phyloP scores from a whole-genome alignment of 1,140 invertebrate species.

The Drosophila chauvacae region DNA sequence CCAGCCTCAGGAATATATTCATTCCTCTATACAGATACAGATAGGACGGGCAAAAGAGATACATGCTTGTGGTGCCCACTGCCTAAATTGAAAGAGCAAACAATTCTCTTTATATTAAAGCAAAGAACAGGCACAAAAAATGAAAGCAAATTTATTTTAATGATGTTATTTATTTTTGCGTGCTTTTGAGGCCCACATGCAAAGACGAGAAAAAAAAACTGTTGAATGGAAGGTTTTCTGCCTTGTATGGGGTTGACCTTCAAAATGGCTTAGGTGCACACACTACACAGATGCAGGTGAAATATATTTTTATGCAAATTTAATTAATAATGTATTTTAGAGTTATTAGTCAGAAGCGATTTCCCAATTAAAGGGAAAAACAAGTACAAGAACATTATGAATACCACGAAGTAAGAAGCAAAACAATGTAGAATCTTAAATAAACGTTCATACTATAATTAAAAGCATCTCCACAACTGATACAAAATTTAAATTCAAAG shows the following conservation, averaged over 20 bases:
- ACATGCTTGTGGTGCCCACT: background rate
- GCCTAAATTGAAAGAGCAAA: constrained; percentile 43
- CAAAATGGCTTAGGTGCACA: constrained; percentile 11
- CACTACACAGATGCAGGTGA: background rate
- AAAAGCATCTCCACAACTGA: background rate
- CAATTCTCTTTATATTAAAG: constrained; percentile 31
- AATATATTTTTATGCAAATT: constrained; percentile 12
- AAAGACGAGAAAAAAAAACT: background rate
- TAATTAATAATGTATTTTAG: background rate
- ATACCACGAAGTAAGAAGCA: too few species aligned
- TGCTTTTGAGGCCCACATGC: constrained; percentile 25
- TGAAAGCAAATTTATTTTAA: constrained; percentile 63
- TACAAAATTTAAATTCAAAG: background rate
- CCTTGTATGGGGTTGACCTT: constrained; percentile 34
- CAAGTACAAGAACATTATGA: background rate
- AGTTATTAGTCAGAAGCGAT: background rate
- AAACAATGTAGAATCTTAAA: too few species aligned
- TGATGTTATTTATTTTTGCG: constrained; percentile 44
- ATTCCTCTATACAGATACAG: constrained; percentile 17
- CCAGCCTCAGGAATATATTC: background rate
- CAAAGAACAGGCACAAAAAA: constrained; percentile 34
- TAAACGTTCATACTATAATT: too few species aligned
- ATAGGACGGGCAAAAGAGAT: constrained; percentile 24
- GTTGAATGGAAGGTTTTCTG: constrained; percentile 16
- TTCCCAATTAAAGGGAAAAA: background rate